Base-by-base conservation (phyloP, 1,140 invertebrate genomes). In the Myzus persicae region DNA sequence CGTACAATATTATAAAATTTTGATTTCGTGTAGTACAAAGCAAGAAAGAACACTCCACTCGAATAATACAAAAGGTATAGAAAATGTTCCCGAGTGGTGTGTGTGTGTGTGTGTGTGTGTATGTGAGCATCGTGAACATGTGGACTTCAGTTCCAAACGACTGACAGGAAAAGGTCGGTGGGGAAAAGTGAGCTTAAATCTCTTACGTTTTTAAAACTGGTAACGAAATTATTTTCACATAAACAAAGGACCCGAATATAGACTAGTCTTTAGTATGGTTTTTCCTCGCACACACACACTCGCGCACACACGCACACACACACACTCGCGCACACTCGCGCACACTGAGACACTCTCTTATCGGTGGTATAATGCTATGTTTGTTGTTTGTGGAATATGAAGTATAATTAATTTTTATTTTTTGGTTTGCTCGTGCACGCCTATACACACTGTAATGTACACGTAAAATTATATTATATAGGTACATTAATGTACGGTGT, bases 221-320 rank as follows among this genome's bases (percentile, higher is more conserved):
- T 88, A 88, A 48, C n/a, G 24, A 48, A 48, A 88, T 88, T 88
- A 88, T 88, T 88, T 88, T 36, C 85, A 31, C 44, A 88, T 11
- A 46, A 88, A 88, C 85, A 46, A 88, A 88, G 20, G n/a, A 6
- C 18, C 18, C 18, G 20, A 48, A 67, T n/a, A 46, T n/a, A 46
- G 14, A 85, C 3, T 82, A 40, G 81, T 31, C 40, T 85, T 24
- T 24, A 11, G 84, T 18, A 40, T 40, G 26, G 6, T 84, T 84
- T 42, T 84, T 84, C 24, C 20, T 1, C 26, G 9, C 9, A 59
- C 9, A 59, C 26, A 20, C 54, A 26, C 9, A 31, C 26, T 11
- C 6, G 31, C 26, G 31, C 54, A 59, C 54, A 59, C 54, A 59
- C 51, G 26, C 24, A 54, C 51, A 54, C 22, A 51, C 46, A 59